phyloP scores from a whole-genome alignment of 2,888 invertebrate species.

The Podabrus alpinus region DNA sequence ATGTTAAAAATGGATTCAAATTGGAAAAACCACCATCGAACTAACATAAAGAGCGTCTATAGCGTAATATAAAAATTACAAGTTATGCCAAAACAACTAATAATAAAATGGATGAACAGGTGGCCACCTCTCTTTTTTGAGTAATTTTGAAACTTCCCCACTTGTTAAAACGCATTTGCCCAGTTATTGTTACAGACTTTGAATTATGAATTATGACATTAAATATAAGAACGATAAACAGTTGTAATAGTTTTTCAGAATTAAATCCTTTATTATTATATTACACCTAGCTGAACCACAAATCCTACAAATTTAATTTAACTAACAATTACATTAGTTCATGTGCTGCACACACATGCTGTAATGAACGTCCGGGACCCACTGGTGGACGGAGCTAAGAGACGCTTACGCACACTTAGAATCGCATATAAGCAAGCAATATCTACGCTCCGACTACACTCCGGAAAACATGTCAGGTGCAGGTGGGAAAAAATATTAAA shows the following conservation, averaged over 20 bases:
- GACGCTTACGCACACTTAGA: slow-evolving; percentile 30
- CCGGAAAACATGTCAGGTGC: slow-evolving; percentile 39
- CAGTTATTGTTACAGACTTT: neutral
- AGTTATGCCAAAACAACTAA: neutral
- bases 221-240: slow-evolving; percentile 30
- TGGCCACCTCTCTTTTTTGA: neutral
- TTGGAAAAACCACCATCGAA: neutral
- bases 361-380: slow-evolving; percentile 48
- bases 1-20: neutral
- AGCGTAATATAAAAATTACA: neutral
- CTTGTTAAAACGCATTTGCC: neutral
- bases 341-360: slow-evolving; percentile 45
- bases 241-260: slow-evolving; percentile 29
- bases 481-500: slow-evolving; percentile 41
- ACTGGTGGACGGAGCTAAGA: slow-evolving; percentile 38
- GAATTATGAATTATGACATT: slow-evolving; percentile 10
- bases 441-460: slow-evolving; percentile 40
- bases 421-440: slow-evolving; percentile 36
- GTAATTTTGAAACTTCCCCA: neutral
- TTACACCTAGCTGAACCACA: slow-evolving; percentile 55
- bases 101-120: neutral
- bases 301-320: slow-evolving; percentile 54
- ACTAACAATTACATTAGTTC: slow-evolving; percentile 52
- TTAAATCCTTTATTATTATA: slow-evolving; percentile 42
- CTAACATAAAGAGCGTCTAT: neutral